Evolutionary conservation across 2,113 vertebrate species (phyloP).

Genomic region (Oryctolagus cuniculus): DNA sequence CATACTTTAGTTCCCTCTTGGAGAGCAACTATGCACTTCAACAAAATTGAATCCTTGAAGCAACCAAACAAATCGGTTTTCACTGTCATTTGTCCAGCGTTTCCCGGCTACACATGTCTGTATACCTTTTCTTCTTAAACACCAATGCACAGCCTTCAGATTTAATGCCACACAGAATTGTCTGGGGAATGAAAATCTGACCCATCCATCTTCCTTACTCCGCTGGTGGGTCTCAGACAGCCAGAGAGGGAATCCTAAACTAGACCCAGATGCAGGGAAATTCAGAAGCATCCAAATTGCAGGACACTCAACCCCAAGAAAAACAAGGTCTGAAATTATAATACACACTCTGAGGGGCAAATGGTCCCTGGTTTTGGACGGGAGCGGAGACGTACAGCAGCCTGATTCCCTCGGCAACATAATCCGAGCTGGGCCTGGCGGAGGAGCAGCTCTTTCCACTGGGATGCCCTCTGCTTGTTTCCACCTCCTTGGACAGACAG

Average conservation of each 20-base stretch:
- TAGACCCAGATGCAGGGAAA: background rate
- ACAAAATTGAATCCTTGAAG: background rate
- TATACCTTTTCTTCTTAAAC: background rate
- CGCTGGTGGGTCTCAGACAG: background rate
- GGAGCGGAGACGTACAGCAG: background rate
- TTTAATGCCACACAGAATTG: background rate
- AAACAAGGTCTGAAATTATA: background rate
- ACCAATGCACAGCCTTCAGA: background rate
- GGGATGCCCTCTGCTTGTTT: background rate
- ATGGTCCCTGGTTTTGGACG: background rate
- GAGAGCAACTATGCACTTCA: background rate
- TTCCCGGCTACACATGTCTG: background rate
- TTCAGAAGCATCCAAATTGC: background rate
- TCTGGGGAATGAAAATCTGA: background rate
- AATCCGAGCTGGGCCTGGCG: background rate
- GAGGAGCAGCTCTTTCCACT: background rate
- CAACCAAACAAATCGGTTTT: background rate
- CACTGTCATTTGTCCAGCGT: background rate
- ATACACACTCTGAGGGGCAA: background rate
- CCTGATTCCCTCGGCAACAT: background rate
- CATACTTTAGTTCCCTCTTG: background rate
- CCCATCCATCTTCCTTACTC: background rate
- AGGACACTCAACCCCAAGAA: background rate
- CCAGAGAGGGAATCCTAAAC: background rate
- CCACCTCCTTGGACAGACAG: background rate